A percentile compares a stretch with the other conserved stretches of the same genome.
Conservation (phyloP, 2,797 vertebrate genomes). For the Amazonetta brasiliensis region DNA sequence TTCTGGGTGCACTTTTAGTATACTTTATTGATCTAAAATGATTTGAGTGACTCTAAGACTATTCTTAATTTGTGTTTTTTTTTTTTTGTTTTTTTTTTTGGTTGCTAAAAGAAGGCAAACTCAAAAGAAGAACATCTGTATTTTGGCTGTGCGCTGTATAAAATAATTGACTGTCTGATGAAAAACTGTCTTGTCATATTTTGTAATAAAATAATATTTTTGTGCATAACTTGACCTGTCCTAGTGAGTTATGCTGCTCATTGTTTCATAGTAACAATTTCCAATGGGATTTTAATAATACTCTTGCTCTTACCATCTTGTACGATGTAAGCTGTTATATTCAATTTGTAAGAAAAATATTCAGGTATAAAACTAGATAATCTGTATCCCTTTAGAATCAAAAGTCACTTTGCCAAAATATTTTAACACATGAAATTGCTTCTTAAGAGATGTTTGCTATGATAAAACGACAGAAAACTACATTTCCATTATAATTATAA, state of each 20-base stretch:
- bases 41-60: neutral
- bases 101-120: neutral
- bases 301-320: constrained; percentile 64
- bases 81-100: constrained; percentile 3
- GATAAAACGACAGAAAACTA: constrained; percentile 85
- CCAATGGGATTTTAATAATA: constrained; percentile 77
- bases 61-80: neutral
- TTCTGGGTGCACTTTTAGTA: neutral
- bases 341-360: constrained; percentile 79
- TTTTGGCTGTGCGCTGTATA: constrained; percentile 38
- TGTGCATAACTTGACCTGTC: constrained; percentile 70
- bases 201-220: constrained; percentile 78
- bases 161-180: constrained; percentile 72
- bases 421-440: constrained; percentile 84
- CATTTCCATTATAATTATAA: constrained; percentile 86
- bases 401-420: constrained; percentile 87
- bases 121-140: constrained; percentile 23
- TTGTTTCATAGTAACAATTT: constrained; percentile 73
- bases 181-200: constrained; percentile 73
- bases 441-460: constrained; percentile 83
- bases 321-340: constrained; percentile 59
- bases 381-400: constrained; percentile 81
- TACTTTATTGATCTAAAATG: neutral
- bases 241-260: constrained; percentile 69
- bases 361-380: constrained; percentile 84